phyloP scores from a whole-genome alignment of 2,888 invertebrate genomes.

The Rhamnusium bicolor region DNA sequence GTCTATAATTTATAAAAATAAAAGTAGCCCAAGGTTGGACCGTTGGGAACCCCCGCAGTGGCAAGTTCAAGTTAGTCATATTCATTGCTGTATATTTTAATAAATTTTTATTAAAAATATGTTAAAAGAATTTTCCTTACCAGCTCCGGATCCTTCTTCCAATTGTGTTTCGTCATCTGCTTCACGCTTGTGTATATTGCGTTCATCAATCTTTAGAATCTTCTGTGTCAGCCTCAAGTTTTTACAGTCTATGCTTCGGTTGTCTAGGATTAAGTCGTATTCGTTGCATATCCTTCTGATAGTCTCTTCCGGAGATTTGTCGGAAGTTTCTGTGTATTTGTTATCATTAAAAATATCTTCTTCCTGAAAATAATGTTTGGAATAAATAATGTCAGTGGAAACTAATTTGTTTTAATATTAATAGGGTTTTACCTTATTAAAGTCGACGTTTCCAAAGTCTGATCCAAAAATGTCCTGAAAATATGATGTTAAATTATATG shows the following conservation, averaged over 20 bases:
- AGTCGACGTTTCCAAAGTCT: not conserved
- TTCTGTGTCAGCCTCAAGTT: constrained; percentile 37
- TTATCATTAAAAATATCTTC: constrained; percentile 30
- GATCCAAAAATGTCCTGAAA: constrained; percentile 19
- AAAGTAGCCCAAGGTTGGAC: too few relatives aligned
- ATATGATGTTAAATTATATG: not conserved
- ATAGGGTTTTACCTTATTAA: constrained; percentile 26
- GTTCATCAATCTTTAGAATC: constrained; percentile 15
- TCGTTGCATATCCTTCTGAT: constrained; percentile 45
- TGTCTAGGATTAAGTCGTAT: constrained; percentile 39
- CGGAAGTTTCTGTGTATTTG: not conserved
- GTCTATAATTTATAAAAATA: too few relatives aligned
- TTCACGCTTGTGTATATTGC: constrained; percentile 44
- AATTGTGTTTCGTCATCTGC: constrained; percentile 34
- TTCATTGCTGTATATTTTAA: too few relatives aligned
- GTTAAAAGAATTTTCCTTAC: constrained; percentile 30
- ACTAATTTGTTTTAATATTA: not conserved
- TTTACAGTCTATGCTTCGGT: constrained; percentile 42
- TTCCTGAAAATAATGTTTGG: constrained; percentile 8
- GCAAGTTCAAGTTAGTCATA: too few relatives aligned
- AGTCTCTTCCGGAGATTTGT: constrained; percentile 17
- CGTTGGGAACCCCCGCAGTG: too few relatives aligned
- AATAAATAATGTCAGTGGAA: not conserved
- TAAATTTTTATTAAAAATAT: not conserved
- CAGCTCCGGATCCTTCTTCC: constrained; percentile 51